Evolutionary conservation across 2,113 vertebrate species (phyloP), one percentile per base, ranked within the genome.

Genomic region (Galbula dea): DNA sequence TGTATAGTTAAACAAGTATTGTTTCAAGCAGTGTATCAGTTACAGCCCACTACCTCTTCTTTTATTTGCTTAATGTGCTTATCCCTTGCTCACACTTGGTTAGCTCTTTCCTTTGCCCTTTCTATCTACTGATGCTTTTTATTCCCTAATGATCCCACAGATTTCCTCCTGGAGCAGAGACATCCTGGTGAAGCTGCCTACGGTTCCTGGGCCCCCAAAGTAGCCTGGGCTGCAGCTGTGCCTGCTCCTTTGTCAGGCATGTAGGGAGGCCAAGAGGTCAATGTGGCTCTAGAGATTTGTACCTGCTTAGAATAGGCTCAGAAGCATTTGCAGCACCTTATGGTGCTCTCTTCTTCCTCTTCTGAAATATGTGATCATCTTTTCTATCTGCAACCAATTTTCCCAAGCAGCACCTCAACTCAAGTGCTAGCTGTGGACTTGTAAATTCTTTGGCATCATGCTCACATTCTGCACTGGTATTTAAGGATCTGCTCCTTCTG

Each of bases 21-120:
- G 49, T 94, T 96, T 93, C 66, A 76, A 92, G 93, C 81, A 94
- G 78, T 87, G 62, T 86, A 93, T 96, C 95, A 91, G 83, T 96
- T 94, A 95, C 30, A 84, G 82, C 80, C 93, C 77, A 55, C 87
- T 94, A 81, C 83, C 83, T 82, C 63, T 67, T 91, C 92, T 83
- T 65, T 95, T 94, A 91, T 52, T 96, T 95, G 72, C 83, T 85
- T 83, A 61, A 69, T 54, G 27, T 94, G 69, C 95, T 95, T 96
- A 86, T 84, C 65, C 27, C 69, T 88, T 87, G 62, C 62, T 94
- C 75, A 58, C 34, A 26, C 30, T 69, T 59, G 37, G 69, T 45
- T 78, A 68, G 72, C 46, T 94, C 79, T 92, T 90, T 61, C 86
- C 23, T 80, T 96, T 95, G 27, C 37, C 68, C 49, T 68, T 95